Evolutionary conservation across 2,113 vertebrate genomes (phyloP).

Genomic region (Donacobius atricapilla): DNA sequence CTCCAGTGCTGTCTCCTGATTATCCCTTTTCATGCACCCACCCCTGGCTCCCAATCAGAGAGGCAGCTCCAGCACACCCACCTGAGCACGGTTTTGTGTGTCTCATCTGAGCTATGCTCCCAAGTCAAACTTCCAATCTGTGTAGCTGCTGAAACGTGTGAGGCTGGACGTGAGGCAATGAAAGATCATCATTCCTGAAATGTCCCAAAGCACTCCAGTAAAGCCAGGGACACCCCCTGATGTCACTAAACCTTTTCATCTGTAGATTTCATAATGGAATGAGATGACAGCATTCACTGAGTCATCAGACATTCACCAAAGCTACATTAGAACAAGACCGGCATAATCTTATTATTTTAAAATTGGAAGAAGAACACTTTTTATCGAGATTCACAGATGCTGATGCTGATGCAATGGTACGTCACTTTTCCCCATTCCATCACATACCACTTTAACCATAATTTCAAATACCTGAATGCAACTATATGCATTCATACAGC

Average conservation of each 20-base stretch:
- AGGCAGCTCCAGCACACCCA: not conserved
- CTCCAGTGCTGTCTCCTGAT: not conserved
- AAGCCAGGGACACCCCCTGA: not conserved
- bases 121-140: not conserved
- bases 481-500: not conserved
- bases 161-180: not conserved
- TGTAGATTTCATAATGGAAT: not conserved
- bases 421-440: not conserved
- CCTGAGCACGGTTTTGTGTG: not conserved
- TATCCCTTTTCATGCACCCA: not conserved
- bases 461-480: conserved; percentile 18
- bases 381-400: conserved; percentile 32
- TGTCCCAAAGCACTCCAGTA: not conserved
- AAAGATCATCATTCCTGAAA: not conserved
- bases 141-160: fast-evolving
- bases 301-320: not conserved
- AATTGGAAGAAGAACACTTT: conserved; percentile 41
- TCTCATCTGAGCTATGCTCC: not conserved
- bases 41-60: not conserved
- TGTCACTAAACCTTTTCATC: not conserved
- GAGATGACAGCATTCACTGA: not conserved
- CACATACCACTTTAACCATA: not conserved
- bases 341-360: conserved; percentile 55
- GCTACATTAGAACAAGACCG: conserved; percentile 30
- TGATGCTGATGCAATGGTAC: not conserved